A percentile compares a stretch with the other conserved stretches of the same genome.
These are phyloP conservation scores for Podarcis lilfordi DNA, from an alignment of 2,797 vertebrate species.

Conservation along the genomic window DNA sequence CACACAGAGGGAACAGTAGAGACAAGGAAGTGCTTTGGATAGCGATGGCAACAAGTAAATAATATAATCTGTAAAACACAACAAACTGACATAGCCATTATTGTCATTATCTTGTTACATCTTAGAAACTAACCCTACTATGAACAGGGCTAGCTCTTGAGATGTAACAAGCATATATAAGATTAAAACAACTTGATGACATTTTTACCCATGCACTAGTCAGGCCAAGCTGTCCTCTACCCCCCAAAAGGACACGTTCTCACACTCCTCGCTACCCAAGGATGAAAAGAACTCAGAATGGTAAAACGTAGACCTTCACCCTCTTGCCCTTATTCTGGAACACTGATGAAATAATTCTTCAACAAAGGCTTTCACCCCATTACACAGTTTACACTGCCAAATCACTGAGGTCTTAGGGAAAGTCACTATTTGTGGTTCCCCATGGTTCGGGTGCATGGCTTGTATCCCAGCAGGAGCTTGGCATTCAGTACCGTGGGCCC, in stretches of 20 bases:
- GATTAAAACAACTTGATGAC: neutral
- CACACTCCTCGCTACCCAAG: no score
- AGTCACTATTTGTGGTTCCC: no score
- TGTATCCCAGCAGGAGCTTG: no score
- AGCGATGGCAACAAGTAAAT: no score
- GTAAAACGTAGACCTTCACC: neutral
- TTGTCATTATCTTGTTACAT: neutral
- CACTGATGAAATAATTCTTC: neutral
- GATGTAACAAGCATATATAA: neutral
- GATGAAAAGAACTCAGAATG: neutral
- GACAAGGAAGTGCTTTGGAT: neutral
- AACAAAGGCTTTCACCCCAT: neutral
- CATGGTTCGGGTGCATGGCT: no score
- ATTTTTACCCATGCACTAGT: no score
- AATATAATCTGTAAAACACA: neutral
- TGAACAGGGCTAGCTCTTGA: neutral
- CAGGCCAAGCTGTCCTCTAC: neutral
- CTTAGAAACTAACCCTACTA: neutral
- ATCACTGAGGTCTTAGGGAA: no score
- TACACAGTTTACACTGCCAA: neutral
- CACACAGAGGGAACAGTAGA: neutral
- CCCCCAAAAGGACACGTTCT: neutral
- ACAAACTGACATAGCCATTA: neutral
- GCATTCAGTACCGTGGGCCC: no score
- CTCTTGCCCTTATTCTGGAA: neutral